A percentile compares a stretch with the other conserved stretches of the same genome.
phyloP scores from a whole-genome alignment of 2,797 vertebrate genomes.

The Notolabrus celidotus region DNA sequence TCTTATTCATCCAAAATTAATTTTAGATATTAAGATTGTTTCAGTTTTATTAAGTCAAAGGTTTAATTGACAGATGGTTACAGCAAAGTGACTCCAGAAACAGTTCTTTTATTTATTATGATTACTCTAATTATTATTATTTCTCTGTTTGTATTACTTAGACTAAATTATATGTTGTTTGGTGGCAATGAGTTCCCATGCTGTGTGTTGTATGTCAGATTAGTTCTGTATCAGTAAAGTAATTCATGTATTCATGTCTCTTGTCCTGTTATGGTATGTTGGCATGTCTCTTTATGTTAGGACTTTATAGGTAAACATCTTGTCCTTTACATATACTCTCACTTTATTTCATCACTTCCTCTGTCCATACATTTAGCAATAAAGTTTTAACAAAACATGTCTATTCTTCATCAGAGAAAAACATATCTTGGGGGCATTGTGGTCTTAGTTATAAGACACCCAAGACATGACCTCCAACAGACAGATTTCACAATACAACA shows the following conservation, averaged over 20 bases:
- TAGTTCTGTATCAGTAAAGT: not conserved
- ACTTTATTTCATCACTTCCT: too few species aligned
- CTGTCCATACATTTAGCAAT: too few species aligned
- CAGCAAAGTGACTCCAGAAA: too few species aligned
- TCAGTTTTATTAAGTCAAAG: too few species aligned
- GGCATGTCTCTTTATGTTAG: not conserved
- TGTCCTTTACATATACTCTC: not conserved
- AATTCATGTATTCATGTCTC: not conserved
- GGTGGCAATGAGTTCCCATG: not conserved
- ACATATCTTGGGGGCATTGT: not conserved
- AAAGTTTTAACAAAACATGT: too few species aligned
- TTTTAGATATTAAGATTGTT: too few species aligned
- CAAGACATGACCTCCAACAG: conserved; percentile 11
- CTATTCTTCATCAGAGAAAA: too few species aligned
- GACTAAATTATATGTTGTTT: not conserved
- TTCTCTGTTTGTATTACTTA: too few species aligned
- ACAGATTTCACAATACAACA: conserved; percentile 8
- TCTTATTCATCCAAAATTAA: not conserved
- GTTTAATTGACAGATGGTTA: too few species aligned
- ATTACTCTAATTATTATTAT: too few species aligned
- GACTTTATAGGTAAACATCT: not conserved
- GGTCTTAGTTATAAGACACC: not conserved
- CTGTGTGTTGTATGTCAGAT: not conserved
- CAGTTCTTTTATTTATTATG: too few species aligned
- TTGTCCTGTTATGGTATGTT: too few species aligned